Evolutionary conservation across 2,797 vertebrate species (phyloP), one percentile per base, ranked within the genome.

Genomic region (Sebastes glaucus): DNA sequence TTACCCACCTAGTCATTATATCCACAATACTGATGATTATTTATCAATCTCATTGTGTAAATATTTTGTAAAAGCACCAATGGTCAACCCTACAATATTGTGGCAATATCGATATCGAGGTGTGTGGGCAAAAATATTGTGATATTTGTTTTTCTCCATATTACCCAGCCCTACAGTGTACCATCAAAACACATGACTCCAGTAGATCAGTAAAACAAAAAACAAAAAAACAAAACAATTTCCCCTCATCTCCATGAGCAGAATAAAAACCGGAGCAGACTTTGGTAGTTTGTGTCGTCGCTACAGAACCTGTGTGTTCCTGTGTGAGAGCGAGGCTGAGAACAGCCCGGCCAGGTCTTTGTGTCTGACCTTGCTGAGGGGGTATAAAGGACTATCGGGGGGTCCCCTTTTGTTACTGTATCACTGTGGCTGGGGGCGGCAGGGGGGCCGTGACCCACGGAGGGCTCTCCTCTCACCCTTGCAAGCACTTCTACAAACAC

Each of bases 401-500:
- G 87, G 84, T 89, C 82, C 73, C 68, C 91, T 84, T 88, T 95
- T 94, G 93, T 95, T 94, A 95, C 92, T 95, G 94, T 95, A 95
- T 94, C 87, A 81, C 87, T 88, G 86, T 83, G 91, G 76, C 57
- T 52, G 55, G 75, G 79, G 77, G 83, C 4, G 11, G 60, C 25
- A n/a, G 27, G 84, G 78, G 91, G 83, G 85, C 38, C 33, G 62
- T 94, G 93, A 94, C 88, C 92, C 88, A 88, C 81, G 28, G 80
- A 86, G 82, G 82, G 91, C 75, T 91, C 87, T 80, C 84, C 85
- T 93, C 91, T 94, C 91, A 90, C 91, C 95, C 91, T 87, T 83
- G 89, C 92, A 93, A 95, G 94, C 93, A 95, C 94, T 95, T 95
- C 88, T 93, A 93, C 94, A 95, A 96, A 95, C 94, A 95, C 78